These are phyloP conservation scores for Spea bombifrons DNA, from an alignment of 2,113 vertebrate species.

Conservation along the genomic window DNA sequence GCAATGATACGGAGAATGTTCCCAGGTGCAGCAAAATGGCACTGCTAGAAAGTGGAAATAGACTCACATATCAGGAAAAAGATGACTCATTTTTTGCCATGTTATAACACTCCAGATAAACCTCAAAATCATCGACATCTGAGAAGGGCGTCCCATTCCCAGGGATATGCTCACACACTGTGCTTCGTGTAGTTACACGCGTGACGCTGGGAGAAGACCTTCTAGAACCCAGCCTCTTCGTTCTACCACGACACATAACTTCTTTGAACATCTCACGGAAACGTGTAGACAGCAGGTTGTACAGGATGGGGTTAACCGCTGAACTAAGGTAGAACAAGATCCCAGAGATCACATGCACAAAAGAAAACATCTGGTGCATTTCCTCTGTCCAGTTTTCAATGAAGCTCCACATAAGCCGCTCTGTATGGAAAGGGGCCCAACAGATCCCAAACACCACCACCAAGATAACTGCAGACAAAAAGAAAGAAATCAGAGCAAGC, in stretches of 20 bases:
- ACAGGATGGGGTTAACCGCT: slow-evolving; percentile 83
- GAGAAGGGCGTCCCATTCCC: slow-evolving; percentile 54
- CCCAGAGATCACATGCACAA: slow-evolving; percentile 80
- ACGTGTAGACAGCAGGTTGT: slow-evolving; percentile 91
- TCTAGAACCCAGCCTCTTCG: slow-evolving; percentile 31
- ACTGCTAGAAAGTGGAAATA: background rate
- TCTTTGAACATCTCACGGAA: slow-evolving; percentile 91
- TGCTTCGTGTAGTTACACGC: slow-evolving; percentile 73
- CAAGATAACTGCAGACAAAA: slow-evolving; percentile 71
- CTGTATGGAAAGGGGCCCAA: slow-evolving; percentile 90
- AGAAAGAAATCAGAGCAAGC: slow-evolving; percentile 1
- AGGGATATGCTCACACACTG: slow-evolving; percentile 66
- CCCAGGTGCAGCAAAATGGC: background rate
- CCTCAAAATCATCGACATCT: slow-evolving; percentile 47
- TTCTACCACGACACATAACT: slow-evolving; percentile 69
- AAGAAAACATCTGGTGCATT: slow-evolving; percentile 74
- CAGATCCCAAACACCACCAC: slow-evolving; percentile 91
- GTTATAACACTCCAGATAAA: slow-evolving; percentile 47
- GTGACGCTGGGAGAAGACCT: slow-evolving; percentile 72
- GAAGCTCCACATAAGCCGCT: slow-evolving; percentile 91
- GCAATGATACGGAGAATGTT: background rate
- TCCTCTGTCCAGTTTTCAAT: slow-evolving; percentile 71
- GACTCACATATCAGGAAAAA: slow-evolving; percentile 42
- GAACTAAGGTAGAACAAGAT: slow-evolving; percentile 92
- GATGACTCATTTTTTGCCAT: slow-evolving; percentile 13